Evolutionary conservation across 2,797 vertebrate species (phyloP).

Genomic region (Clarias pachynema): DNA sequence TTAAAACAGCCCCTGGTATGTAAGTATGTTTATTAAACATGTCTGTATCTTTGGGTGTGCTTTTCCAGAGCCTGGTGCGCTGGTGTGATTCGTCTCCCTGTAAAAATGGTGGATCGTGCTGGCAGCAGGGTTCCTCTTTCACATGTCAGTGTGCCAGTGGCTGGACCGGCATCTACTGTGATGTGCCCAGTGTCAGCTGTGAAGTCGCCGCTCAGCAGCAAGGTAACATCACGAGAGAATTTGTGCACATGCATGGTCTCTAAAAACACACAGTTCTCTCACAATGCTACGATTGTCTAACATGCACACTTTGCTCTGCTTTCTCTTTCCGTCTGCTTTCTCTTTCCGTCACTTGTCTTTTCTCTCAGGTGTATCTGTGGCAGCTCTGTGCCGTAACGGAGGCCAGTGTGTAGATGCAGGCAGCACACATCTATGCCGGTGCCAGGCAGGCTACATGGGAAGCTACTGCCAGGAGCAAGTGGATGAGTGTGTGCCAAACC

Average conservation of each 20-base stretch:
- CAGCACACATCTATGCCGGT: slow-evolving; percentile 91
- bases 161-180: slow-evolving; percentile 92
- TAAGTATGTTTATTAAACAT: slow-evolving; percentile 42
- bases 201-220: slow-evolving; percentile 91
- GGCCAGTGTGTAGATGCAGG: slow-evolving; percentile 88
- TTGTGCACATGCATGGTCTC: background rate
- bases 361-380: slow-evolving; percentile 79
- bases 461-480: slow-evolving; percentile 98
- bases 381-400: slow-evolving; percentile 84
- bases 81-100: slow-evolving; percentile 94
- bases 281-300: background rate
- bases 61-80: slow-evolving; percentile 83
- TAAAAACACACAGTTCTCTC: background rate
- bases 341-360: too few species aligned
- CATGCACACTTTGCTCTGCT: background rate
- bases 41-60: slow-evolving; percentile 60
- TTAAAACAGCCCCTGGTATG: background rate
- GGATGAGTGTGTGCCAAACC: slow-evolving; percentile 91
- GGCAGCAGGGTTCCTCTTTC: slow-evolving; percentile 87
- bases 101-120: slow-evolving; percentile 90
- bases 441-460: slow-evolving; percentile 90
- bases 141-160: slow-evolving; percentile 88
- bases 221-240: slow-evolving; percentile 70
- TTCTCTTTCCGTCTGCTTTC: background rate
- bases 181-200: slow-evolving; percentile 93